Evolutionary conservation across 2,113 vertebrate genomes (phyloP), one percentile per base, ranked within the genome.

Genomic region (Paraplagusia blochii): DNA sequence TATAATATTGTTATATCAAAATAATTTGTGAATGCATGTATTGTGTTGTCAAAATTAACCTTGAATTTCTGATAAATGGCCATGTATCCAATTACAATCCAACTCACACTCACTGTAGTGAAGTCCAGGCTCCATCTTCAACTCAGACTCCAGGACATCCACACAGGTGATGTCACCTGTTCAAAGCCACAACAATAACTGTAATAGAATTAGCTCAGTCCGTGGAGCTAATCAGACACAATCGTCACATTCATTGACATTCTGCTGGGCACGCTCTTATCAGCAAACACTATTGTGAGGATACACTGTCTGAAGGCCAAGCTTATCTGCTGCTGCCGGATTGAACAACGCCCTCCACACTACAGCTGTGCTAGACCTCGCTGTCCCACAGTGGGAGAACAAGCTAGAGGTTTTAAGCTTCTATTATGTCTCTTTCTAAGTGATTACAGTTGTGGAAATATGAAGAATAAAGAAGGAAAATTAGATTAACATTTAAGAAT

Each of bases 221-320:
- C 67, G 58, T 66, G 59, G 74, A 79, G 74, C 62, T 57, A 79
- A 69, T 58, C 70, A 49, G 46, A 80, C 67, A 48, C 65, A 71
- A 76, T 72, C 77, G 63, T 73, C 55, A 66, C 60, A 47, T 71
- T 72, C 36, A 53, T 44, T 71, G 53, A 64, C 43, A 44, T 73
- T 82, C 45, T 54, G 42, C 55, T 42, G 39, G 14, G 22, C 11
- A 36, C 12, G 71, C 56, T 69, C 74, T 60, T 61, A 67, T 69
- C 63, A 44, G 55, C 35, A 63, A 63, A 69, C 34, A 48, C 53
- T 42, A 39, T 78, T 55, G 8, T 29, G n/a, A 53, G 58, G 45
- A 45, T 61, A 63, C 33, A 1, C 16, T 44, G 67, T 47, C 47
- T 59, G 47, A 35, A 51, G 57, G 67, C 63, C 55, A 58, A 53